A percentile compares a stretch with the other conserved stretches of the same genome.
phyloP scores from a whole-genome alignment of 2,888 invertebrate genomes.

The Phortica okadai region DNA sequence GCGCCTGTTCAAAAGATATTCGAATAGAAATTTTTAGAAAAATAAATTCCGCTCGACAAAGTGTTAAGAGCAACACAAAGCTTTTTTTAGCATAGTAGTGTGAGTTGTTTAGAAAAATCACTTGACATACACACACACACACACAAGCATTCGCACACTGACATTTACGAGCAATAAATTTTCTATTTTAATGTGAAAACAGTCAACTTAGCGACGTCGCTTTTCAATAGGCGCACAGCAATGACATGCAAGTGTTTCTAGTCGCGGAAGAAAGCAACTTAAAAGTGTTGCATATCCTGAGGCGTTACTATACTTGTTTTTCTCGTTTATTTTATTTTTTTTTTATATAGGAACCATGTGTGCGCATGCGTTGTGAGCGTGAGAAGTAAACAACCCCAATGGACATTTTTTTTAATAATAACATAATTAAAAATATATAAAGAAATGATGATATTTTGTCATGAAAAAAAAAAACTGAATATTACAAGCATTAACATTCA shows the following conservation, averaged over 20 bases:
- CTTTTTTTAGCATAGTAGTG: background rate
- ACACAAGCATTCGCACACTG: background rate
- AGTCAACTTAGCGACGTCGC: slow-evolving; percentile 75
- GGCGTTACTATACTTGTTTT: background rate
- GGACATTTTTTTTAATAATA: background rate
- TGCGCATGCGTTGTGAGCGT: background rate
- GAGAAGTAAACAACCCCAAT: background rate
- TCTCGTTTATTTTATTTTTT: no score
- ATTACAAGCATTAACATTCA: no score
- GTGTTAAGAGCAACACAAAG: slow-evolving; percentile 8
- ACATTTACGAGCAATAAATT: slow-evolving; percentile 62
- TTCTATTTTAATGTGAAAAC: slow-evolving; percentile 74
- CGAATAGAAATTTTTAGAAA: slow-evolving; percentile 75
- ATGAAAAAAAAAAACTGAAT: no score
- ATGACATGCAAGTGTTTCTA: background rate
- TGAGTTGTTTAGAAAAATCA: slow-evolving; percentile 52
- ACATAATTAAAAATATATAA: background rate
- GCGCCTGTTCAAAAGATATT: slow-evolving; percentile 74
- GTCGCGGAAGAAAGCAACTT: background rate
- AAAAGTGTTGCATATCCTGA: background rate
- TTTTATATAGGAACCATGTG: background rate
- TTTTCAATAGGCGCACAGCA: slow-evolving; percentile 69
- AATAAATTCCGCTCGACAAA: slow-evolving; percentile 56
- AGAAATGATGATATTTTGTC: background rate
- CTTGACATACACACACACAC: background rate